These are phyloP conservation scores for Labia minor DNA, from an alignment of 2,888 invertebrate genomes.

Conservation along the genomic window DNA sequence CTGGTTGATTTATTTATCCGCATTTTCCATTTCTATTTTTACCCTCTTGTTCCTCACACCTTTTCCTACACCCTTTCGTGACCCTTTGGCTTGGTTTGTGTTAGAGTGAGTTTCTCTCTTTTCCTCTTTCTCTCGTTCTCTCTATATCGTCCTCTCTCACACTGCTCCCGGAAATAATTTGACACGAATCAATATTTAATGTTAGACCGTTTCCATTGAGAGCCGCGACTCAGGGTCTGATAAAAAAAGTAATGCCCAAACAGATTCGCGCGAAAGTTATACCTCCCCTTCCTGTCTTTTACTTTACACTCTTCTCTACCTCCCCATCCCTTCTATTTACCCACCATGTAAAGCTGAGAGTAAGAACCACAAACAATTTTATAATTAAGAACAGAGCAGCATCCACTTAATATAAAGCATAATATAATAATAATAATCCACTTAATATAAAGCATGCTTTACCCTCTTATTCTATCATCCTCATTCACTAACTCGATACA, in stretches of 20 bases:
- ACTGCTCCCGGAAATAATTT: constrained; percentile 31
- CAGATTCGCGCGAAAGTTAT: background rate
- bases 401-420: too few relatives aligned
- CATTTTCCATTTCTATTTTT: background rate
- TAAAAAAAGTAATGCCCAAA: background rate
- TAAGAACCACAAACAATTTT: background rate
- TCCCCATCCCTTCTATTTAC: too few relatives aligned
- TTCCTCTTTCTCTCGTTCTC: constrained; percentile 23
- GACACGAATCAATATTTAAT: constrained; percentile 23
- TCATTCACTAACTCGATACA: too few relatives aligned
- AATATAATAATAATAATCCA: too few relatives aligned
- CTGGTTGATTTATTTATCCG: background rate
- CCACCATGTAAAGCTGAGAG: background rate
- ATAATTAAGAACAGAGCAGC: too few relatives aligned
- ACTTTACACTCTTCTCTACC: too few relatives aligned
- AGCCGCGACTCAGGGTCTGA: background rate
- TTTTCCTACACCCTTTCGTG: constrained; percentile 26
- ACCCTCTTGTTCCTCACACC: constrained; percentile 16
- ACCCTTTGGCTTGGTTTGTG: constrained; percentile 30
- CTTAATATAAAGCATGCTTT: too few relatives aligned
- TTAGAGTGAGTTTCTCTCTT: constrained; percentile 27
- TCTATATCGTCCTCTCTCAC: constrained; percentile 22
- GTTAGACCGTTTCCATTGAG: background rate
- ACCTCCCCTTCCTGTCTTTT: background rate
- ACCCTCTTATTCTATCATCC: too few relatives aligned